Evolutionary conservation across 2,888 invertebrate species (phyloP), one percentile per base, ranked within the genome.

Genomic region (Hyposoter didymator): DNA sequence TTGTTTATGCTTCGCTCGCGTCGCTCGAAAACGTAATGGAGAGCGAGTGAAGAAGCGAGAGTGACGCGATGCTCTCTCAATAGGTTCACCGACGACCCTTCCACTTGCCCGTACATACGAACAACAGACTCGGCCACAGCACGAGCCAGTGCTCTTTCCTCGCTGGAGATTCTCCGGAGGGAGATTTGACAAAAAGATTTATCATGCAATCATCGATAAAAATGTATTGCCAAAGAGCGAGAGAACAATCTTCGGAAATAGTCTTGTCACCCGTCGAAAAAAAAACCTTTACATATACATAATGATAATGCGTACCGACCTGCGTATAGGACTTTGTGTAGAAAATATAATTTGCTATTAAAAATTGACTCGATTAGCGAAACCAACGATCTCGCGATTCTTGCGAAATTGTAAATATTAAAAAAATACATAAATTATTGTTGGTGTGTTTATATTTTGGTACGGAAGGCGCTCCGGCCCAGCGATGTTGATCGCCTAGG

Each of bases 141-240:
- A 52, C n/a, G 8, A 4, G 1, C 49, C 14, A 59, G 59, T 59
- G 22, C 28, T 59, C 28, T 59, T 14, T 28, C 12, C 59, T 28
- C 22, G 28, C 12, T 6, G 12, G 59, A 59, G 3, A 28, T 59
- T 59, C 28, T 59, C 28, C 12, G 14, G 59, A 59, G 28, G 59
- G 14, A 1, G 28, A 59, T 5, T 22, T 5, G 28, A 59, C 14
- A 1, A 28, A 59, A 14, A 14, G 28, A 28, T 28, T 22, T 28
- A 28, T 59, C 45, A 14, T 45, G 45, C 22, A 69, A 69, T 69
- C 45, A 69, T 45, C 69, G 45, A 69, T 45, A 17, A 4, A 66
- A 66, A 66, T 66, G 8, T 43, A 66, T 66, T 39, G 43, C 66
- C n/a, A 66, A 66, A 43, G 43, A 39, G 35, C 66, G 66, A 39